These are phyloP conservation scores for Pilophorus perplexus DNA, from an alignment of 2,888 invertebrate genomes.

Conservation along the genomic window DNA sequence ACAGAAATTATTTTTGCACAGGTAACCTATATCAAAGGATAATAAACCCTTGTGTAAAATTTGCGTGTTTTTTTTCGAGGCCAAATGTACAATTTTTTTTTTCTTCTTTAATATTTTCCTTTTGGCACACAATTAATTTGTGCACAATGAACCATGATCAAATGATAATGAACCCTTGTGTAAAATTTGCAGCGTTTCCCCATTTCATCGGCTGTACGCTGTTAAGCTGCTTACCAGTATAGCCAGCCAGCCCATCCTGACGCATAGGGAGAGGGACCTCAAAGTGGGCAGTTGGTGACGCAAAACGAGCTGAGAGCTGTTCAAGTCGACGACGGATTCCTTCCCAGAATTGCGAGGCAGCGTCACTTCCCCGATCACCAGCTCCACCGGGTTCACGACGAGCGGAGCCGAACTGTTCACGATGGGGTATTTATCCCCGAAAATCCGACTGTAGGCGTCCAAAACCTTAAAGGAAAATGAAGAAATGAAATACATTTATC, in stretches of 20 bases:
- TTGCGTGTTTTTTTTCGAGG: too few relatives aligned
- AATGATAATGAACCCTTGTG: too few relatives aligned
- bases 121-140: too few relatives aligned
- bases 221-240: conserved; percentile 74
- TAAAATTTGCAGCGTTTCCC: too few relatives aligned
- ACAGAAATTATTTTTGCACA: too few relatives aligned
- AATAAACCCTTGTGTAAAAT: too few relatives aligned
- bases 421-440: conserved; percentile 56
- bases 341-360: conserved; percentile 51
- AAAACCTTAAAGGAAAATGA: conserved; percentile 50
- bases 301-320: conserved; percentile 55
- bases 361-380: conserved; percentile 67
- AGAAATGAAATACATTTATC: too few relatives aligned
- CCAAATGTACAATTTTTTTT: too few relatives aligned
- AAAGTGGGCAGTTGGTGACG: conserved; percentile 64
- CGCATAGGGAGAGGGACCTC: conserved; percentile 79
- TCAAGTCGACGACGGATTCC: conserved; percentile 48
- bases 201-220: too few relatives aligned
- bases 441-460: conserved; percentile 55
- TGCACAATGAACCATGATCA: too few relatives aligned
- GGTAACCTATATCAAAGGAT: too few relatives aligned
- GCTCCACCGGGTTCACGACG: conserved; percentile 59
- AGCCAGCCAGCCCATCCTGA: conserved; percentile 88
- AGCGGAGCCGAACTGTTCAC: conserved; percentile 60
- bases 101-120: too few relatives aligned